Evolutionary conservation across 2,888 invertebrate species (phyloP), one percentile per base, ranked within the genome.

Genomic region (Drosophila setosimentum): DNA sequence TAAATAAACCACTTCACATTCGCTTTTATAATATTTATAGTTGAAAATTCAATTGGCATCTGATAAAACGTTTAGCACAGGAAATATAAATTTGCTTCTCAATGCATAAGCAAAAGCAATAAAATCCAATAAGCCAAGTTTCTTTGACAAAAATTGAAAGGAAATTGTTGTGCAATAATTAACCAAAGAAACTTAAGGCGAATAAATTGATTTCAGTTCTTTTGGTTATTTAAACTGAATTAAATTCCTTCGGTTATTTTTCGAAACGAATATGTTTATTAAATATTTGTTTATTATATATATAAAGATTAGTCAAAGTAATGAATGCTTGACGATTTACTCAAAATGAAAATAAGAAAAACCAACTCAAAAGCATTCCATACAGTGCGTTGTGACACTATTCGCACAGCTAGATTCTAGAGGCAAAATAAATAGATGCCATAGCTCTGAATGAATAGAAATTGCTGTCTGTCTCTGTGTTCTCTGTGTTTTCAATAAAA

Each of bases 381-480:
- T 27, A 11, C 11, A 54, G 45, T 45, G 45, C 24, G 45, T 8
- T 16, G 16, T 45, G 45, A 24, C 16, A 45, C 4, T 24, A 8
- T 45, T 45, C 45, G 2, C 8, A 24, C 45, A 45, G 16, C 45
- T 24, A 1, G 3, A 45, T 24, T 8, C 16, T 24, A 24, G 8
- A 24, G 29, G 32, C 51, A 32, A 21, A 51, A 21, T 4, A 10
- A 35, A 54, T 35, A 24, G n/a, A 35, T 18, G 53, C 54, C n/a
- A 13, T 55, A 37, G 2, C 24, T 7, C 54, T n/a, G n/a, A 29
- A 18, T 57, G 11, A 68, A 58, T 37, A 21, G 51, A 45, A 68
- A 68, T 68, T 68, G 51, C 35, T 27, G 16, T 30, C 33, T 27
- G 35, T 18, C n/a, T 42, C n/a, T 32, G 24, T 45, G n/a, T n/a